These are phyloP conservation scores for Acrocephalus kingi DNA, from an alignment of 2,113 vertebrate species.

Conservation along the genomic window DNA sequence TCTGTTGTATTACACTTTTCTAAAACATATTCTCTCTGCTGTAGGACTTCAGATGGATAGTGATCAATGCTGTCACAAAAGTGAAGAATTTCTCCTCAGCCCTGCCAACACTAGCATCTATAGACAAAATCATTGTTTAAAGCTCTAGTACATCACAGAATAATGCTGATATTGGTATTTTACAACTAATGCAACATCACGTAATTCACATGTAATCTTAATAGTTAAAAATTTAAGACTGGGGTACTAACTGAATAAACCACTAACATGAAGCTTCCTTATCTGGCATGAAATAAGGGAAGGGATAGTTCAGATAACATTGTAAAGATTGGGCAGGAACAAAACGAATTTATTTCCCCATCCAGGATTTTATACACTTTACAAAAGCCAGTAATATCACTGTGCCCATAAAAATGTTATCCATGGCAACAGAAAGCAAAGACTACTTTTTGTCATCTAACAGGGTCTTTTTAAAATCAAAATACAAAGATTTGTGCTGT, in stretches of 20 bases:
- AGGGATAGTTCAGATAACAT: conserved; percentile 60
- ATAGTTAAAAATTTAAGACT: conserved; percentile 56
- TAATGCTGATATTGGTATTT: conserved; percentile 20
- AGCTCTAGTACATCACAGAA: conserved; percentile 49
- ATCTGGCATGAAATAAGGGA: conserved; percentile 26
- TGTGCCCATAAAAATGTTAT: conserved; percentile 78
- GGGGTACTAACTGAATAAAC: conserved; percentile 44
- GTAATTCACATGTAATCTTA: conserved; percentile 37
- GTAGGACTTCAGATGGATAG: background rate
- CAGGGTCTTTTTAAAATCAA: conserved; percentile 79
- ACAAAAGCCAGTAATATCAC: conserved; percentile 77
- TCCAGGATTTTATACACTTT: conserved; percentile 75
- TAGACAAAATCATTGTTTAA: conserved; percentile 31
- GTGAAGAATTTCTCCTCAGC: background rate
- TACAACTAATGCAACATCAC: conserved; percentile 55
- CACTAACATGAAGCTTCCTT: conserved; percentile 48
- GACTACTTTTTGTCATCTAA: conserved; percentile 78
- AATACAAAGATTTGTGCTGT: conserved; percentile 82
- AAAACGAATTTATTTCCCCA: conserved; percentile 72
- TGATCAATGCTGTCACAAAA: background rate
- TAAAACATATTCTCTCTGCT: background rate
- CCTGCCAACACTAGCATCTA: conserved; percentile 8
- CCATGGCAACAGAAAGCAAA: conserved; percentile 78
- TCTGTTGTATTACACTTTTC: background rate
- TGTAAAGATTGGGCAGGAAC: conserved; percentile 69